Percentiles rank a stretch among this genome's conserved stretches.
Conservation (phyloP, 2,113 vertebrate genomes). For the Henicopernis longicauda region DNA sequence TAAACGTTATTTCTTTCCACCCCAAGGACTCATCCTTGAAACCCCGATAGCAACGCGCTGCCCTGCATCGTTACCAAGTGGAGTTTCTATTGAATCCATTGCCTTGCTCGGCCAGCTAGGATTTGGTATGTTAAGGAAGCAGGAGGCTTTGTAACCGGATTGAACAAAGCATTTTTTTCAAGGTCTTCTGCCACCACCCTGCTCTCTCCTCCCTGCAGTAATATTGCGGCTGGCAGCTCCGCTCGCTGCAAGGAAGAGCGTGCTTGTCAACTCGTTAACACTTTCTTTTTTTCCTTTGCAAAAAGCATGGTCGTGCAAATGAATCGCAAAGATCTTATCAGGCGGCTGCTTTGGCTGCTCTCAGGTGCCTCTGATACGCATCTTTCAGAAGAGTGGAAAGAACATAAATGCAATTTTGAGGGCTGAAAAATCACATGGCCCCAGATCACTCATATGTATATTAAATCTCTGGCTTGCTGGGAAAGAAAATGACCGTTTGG, state of each 20-base stretch:
- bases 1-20: background rate
- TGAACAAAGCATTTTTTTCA: constrained; percentile 47
- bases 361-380: background rate
- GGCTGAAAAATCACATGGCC: background rate
- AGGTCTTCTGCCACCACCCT: constrained; percentile 46
- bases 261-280: constrained; percentile 28
- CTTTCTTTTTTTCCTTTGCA: background rate
- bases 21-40: background rate
- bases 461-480: background rate
- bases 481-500: background rate
- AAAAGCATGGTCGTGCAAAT: background rate
- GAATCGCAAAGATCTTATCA: background rate
- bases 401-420: background rate
- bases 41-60: background rate
- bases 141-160: background rate
- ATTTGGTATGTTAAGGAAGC: background rate
- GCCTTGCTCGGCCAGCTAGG: background rate
- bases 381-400: background rate
- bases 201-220: constrained; percentile 37
- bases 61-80: background rate
- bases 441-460: background rate
- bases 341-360: background rate
- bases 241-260: background rate
- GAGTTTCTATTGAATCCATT: background rate
- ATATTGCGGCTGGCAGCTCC: background rate